phyloP scores from a whole-genome alignment of 1,140 invertebrate genomes.

The Bactericera cockerelli region DNA sequence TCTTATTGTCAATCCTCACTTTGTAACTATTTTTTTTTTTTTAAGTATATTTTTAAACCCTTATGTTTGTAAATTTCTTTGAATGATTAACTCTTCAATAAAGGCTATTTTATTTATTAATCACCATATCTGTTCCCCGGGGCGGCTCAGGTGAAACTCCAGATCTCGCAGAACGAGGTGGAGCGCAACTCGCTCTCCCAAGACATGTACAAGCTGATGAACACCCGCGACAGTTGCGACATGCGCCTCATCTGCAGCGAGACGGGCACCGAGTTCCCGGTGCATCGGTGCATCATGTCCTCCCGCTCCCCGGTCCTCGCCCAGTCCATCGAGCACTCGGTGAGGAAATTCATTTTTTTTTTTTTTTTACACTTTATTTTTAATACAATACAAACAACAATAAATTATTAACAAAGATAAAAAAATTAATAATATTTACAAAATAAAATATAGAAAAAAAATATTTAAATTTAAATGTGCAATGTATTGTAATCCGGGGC shows the following conservation, averaged over 20 bases:
- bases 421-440: too few species aligned
- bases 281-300: conserved; percentile 31
- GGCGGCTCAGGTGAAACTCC: conserved; percentile 33
- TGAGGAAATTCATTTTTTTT: conserved; percentile 10
- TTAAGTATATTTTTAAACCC: too few species aligned
- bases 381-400: too few species aligned
- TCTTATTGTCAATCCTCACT: too few species aligned
- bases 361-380: too few species aligned
- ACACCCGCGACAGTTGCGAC: conserved; percentile 23
- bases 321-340: not conserved
- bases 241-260: conserved; percentile 21
- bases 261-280: conserved; percentile 16
- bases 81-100: too few species aligned
- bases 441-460: too few species aligned
- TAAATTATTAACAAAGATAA: too few species aligned
- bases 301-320: conserved; percentile 31
- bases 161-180: conserved; percentile 33
- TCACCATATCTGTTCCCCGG: conserved; percentile 14
- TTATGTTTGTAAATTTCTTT: too few species aligned
- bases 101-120: not conserved
- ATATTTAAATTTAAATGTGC: too few species aligned
- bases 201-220: conserved; percentile 11
- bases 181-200: conserved; percentile 35
- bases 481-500: too few species aligned
- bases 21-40: too few species aligned